Evolutionary conservation across 2,113 vertebrate species (phyloP), one percentile per base, ranked within the genome.

Genomic region (Pelodiscus sinensis): DNA sequence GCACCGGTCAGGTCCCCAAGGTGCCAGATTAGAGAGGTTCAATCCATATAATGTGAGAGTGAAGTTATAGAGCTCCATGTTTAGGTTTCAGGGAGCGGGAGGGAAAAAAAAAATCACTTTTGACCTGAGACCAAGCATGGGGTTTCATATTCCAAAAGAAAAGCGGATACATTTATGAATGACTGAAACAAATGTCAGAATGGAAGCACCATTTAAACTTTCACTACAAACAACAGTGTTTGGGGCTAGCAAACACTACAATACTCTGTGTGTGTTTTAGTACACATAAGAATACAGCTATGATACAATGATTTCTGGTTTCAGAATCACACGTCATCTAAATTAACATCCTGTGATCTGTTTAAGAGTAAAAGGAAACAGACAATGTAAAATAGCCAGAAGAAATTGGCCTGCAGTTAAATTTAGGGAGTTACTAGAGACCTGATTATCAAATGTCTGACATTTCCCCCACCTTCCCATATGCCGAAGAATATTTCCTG

Each of bases 401-500:
- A 90, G 87, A 93, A 93, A 94, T 92, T 83, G 90, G 88, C 89
- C 93, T 92, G 78, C 94, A 94, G 92, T 88, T 95, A 56, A 68
- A 95, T 88, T 95, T 86, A 79, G 85, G 95, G 62, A 88, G 58
- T 85, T 84, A 81, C 81, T 75, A 44, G 95, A 94, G 96, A 96
- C 89, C 79, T 1, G 92, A 92, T 96, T 85, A 94, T 96, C 94
- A 95, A 89, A 86, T 55, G 80, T 94, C 96, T 97, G 96, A 95
- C 97, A 97, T 94, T 96, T 95, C 81, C 94, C 93, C 94, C 95
- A n/a, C n/a, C n/a, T n/a, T n/a, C 44, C 44, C 92, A 94, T 94
- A 97, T 97, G 95, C 96, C 92, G 93, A 90, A 92, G 96, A 96
- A 94, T 89, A 95, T 97, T 96, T 97, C 95, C 94, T 94, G 96